Conservation (phyloP, 2,113 vertebrate genomes). For the Leucopsar rothschildi region DNA sequence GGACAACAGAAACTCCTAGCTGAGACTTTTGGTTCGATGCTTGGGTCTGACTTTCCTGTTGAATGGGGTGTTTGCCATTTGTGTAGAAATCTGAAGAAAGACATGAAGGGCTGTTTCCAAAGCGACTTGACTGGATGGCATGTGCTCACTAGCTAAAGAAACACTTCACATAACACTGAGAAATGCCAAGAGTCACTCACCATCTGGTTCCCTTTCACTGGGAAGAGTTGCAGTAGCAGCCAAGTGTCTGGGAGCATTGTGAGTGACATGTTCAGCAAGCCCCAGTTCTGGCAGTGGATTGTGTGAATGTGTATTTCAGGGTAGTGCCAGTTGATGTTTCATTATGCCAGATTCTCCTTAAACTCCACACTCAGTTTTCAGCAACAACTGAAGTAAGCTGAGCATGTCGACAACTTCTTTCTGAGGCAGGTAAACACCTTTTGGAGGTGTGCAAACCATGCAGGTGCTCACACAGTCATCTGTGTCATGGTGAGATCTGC, state of each 20-base stretch:
- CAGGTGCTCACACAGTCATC: neutral
- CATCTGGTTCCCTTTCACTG: slow-evolving; percentile 49
- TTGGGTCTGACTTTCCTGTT: neutral
- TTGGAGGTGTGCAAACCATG: neutral
- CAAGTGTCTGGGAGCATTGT: slow-evolving; percentile 22
- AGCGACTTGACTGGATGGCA: neutral
- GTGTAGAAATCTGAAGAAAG: neutral
- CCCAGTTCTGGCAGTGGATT: slow-evolving; percentile 1
- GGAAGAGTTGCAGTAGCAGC: neutral
- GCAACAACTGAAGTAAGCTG: neutral
- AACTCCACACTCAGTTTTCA: neutral
- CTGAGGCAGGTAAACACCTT: neutral
- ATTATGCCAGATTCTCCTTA: neutral
- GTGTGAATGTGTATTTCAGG: slow-evolving; percentile 38
- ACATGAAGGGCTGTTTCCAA: neutral
- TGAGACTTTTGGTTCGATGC: neutral
- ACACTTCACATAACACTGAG: slow-evolving; percentile 11
- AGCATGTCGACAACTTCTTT: neutral
- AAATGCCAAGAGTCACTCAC: slow-evolving; percentile 29
- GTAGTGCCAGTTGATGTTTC: slow-evolving; percentile 43
- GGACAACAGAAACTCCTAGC: neutral
- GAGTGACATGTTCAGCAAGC: slow-evolving; percentile 34
- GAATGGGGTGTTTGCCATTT: neutral
- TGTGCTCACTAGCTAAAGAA: slow-evolving; percentile 30
- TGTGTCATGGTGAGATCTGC: neutral